Evolutionary conservation across 2,113 vertebrate genomes (phyloP).

Genomic region (Panurus biarmicus): DNA sequence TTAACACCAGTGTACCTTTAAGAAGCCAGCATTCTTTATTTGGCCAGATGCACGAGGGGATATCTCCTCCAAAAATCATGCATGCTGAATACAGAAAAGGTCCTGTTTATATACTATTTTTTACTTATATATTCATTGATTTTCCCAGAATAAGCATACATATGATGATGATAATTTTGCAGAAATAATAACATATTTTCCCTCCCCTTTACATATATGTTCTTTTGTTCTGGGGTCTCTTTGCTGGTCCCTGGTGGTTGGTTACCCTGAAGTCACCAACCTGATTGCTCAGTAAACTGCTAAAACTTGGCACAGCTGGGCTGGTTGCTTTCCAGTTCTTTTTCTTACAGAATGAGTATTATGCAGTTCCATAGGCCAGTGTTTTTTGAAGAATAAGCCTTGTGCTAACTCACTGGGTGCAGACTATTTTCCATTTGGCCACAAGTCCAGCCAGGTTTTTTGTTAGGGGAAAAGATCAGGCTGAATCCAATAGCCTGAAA

Average conservation of each 20-base stretch:
- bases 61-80: background rate
- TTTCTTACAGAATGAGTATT: background rate
- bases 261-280: fast-evolving
- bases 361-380: background rate
- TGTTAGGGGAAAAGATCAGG: background rate
- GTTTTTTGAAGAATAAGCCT: background rate
- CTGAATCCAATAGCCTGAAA: background rate
- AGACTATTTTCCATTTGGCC: background rate
- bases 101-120: background rate
- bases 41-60: fast-evolving
- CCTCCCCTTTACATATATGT: fast-evolving
- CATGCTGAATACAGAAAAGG: background rate
- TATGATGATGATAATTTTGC: background rate
- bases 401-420: too few relatives aligned
- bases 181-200: background rate
- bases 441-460: background rate
- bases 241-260: background rate
- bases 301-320: background rate
- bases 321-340: background rate
- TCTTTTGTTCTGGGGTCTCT: background rate
- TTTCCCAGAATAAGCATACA: background rate
- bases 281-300: background rate
- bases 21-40: background rate
- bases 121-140: background rate
- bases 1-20: background rate